Evolutionary conservation across 2,113 vertebrate species (phyloP), one percentile per base, ranked within the genome.

Genomic region (Ariopsis seemanni): DNA sequence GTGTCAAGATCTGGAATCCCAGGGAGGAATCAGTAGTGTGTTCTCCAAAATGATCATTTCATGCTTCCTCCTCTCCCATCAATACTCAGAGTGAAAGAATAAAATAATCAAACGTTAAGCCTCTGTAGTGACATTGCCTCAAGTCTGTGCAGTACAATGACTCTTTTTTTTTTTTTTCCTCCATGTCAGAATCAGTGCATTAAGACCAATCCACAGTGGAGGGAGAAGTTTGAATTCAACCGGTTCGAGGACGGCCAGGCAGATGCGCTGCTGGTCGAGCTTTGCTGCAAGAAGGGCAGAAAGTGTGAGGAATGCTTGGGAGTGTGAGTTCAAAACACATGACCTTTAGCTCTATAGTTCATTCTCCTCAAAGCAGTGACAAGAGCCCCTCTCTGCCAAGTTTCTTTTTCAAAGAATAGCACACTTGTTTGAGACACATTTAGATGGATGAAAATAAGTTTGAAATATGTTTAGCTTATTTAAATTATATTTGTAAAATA

Each of bases 161-260:
- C 57, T 34, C 60, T 57, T 22, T 86, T 60, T 65, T 82, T 86
- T 27, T 91, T 62, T 91, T 88, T 90, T 86, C 74, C 30, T 86
- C 91, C 86, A 94, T 94, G 94, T 95, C 91, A 99, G 98, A 98
- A 96, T 94, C 95, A 98, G 90, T 97, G 97, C 95, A 96, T 97
- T 95, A 97, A 96, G 95, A 93, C 96, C 95, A 98, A 97, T 93
- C 98, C 97, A 90, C 98, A 98, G 93, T 99, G 99, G 99, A 97
- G 96, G 94, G 98, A 99, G 94, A 95, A 94, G 94, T 99, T 99
- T 96, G 97, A 99, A 94, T 98, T 99, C 95, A 98, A 97, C 96
- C 97, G 97, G 93, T 99, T 97, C 95, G 96, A 96, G 93, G 97
- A 99, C 94, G 97, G 95, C 93, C 96, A 96, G 94, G 5, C 87